phyloP scores from a whole-genome alignment of 37 sponge, comb jelly and placozoan species.

The Cladorhizidae sp. region DNA sequence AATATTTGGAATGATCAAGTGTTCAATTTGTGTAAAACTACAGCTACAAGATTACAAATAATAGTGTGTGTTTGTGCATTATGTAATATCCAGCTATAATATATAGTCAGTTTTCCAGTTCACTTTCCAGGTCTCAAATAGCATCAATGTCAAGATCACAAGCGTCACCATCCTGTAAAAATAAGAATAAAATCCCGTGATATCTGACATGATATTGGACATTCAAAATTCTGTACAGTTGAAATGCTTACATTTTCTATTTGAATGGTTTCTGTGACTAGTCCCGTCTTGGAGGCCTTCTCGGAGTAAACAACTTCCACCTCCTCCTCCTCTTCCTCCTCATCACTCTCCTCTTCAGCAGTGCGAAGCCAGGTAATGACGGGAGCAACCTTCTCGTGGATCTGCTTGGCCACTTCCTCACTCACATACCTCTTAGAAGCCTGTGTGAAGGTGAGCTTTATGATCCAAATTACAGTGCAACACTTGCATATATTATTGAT shows the following conservation, averaged over 20 bases:
- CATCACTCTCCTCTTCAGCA: slow-evolving; percentile 93
- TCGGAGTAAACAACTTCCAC: slow-evolving; percentile 55
- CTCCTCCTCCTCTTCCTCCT: slow-evolving; percentile 79
- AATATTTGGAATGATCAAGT: too few species aligned
- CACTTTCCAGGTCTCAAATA: slow-evolving; percentile 28
- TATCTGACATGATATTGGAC: background rate
- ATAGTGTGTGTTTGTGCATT: background rate
- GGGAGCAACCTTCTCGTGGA: slow-evolving; percentile 82
- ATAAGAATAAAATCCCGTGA: background rate
- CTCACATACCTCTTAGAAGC: slow-evolving; percentile 83
- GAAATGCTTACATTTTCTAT: background rate
- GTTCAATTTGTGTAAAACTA: background rate
- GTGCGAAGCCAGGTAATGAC: slow-evolving; percentile 90
- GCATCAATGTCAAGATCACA: slow-evolving; percentile 52
- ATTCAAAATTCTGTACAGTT: background rate
- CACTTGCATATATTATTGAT: too few species aligned
- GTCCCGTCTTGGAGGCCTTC: background rate
- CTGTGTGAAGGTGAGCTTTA: slow-evolving; percentile 20
- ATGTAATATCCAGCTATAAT: too few species aligned
- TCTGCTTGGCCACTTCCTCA: slow-evolving; percentile 68
- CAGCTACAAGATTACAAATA: background rate
- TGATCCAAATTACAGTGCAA: too few species aligned
- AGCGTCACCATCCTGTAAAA: background rate
- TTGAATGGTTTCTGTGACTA: slow-evolving; percentile 1
- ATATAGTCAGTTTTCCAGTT: background rate